A percentile compares a stretch with the other conserved stretches of the same genome.
phyloP scores from a whole-genome alignment of 2,797 vertebrate species.

The Calcarius lapponicus region DNA sequence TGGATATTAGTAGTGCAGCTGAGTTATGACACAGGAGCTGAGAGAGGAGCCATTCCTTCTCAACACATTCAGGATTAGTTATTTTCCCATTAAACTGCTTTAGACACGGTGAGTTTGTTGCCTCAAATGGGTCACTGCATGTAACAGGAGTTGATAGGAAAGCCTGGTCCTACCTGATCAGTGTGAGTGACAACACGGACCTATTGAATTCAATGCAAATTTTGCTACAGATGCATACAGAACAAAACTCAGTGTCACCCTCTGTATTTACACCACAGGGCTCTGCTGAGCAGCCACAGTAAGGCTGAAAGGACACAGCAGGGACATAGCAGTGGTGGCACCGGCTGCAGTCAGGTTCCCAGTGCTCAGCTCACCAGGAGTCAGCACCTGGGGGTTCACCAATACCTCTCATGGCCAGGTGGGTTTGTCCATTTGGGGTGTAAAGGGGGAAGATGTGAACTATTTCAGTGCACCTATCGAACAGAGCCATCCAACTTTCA shows the following conservation, averaged over 20 bases:
- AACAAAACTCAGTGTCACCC: not conserved
- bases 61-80: constrained; percentile 61
- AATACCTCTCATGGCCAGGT: not conserved
- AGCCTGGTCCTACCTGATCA: constrained; percentile 7
- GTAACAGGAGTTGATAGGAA: constrained; percentile 33
- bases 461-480: not conserved
- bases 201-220: not conserved
- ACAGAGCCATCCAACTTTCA: not conserved
- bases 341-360: fast-evolving
- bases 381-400: not conserved
- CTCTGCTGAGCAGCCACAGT: not conserved
- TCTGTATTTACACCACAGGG: not conserved
- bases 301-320: not conserved
- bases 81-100: constrained; percentile 68
- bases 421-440: not conserved
- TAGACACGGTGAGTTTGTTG: constrained; percentile 45
- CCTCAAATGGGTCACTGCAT: constrained; percentile 37
- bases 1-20: not conserved
- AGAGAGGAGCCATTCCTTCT: constrained; percentile 60
- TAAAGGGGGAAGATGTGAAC: not conserved
- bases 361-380: not conserved
- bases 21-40: constrained; percentile 50
- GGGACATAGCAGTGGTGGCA: not conserved
- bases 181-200: not conserved
- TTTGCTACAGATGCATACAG: not conserved